These are phyloP conservation scores for Sinosuthora webbiana DNA, from an alignment of 2,113 vertebrate genomes.

Conservation along the genomic window DNA sequence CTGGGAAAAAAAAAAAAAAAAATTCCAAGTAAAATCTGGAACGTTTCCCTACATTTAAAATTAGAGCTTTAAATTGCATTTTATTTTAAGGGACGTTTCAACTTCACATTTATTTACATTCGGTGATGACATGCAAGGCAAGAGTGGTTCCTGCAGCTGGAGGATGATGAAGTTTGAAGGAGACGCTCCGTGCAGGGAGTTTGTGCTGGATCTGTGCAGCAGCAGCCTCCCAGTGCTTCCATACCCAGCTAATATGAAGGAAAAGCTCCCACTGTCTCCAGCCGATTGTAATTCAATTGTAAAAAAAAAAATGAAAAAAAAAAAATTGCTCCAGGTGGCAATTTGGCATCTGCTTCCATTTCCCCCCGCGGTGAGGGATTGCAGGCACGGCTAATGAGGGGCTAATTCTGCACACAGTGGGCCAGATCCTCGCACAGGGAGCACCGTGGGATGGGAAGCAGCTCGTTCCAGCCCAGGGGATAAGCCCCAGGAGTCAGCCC, in stretches of 20 bases:
- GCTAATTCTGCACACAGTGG: neutral
- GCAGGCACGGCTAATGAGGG: neutral
- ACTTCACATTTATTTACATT: neutral
- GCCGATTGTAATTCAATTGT: neutral
- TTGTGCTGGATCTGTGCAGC: neutral
- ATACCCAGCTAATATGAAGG: neutral
- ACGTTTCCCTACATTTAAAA: neutral
- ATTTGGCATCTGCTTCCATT: constrained; percentile 1
- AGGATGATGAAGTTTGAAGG: neutral
- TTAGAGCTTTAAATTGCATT: neutral
- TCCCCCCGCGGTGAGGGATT: neutral
- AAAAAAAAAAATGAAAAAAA: neutral
- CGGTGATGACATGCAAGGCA: neutral
- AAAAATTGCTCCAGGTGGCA: constrained; percentile 18
- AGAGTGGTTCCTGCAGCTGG: neutral
- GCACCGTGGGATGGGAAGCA: neutral
- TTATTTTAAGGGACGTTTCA: neutral
- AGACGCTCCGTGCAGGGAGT: accelerated
- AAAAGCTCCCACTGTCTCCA: neutral
- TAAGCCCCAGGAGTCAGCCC: neutral
- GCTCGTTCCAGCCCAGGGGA: neutral
- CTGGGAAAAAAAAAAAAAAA: neutral
- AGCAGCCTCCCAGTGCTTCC: neutral
- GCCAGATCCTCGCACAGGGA: neutral
- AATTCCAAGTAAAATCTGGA: neutral